Percentiles rank a stretch among this genome's conserved stretches.
Conservation (phyloP, 2,113 vertebrate species). For the Propithecus coquereli region DNA sequence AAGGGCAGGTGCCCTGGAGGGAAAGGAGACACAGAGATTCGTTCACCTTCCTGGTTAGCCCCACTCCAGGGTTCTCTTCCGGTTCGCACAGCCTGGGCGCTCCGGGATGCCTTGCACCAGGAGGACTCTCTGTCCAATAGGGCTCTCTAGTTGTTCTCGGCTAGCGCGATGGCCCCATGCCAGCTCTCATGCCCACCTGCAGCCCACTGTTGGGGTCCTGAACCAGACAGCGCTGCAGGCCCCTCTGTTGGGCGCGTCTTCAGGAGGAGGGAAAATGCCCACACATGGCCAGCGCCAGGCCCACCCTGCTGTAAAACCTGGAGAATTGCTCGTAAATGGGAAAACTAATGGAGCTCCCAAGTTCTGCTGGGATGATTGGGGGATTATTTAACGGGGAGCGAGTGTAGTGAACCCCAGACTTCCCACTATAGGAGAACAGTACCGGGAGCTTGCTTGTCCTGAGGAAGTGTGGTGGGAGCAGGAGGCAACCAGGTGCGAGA, state of each 20-base stretch:
- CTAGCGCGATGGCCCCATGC: accelerated
- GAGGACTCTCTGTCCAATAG: accelerated
- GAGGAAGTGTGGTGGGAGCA: neutral
- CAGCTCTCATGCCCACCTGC: neutral
- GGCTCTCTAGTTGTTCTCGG: neutral
- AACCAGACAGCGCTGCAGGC: neutral
- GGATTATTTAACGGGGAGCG: accelerated
- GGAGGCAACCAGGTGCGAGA: neutral
- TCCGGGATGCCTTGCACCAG: neutral
- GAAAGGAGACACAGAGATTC: neutral
- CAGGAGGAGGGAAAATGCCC: no score
- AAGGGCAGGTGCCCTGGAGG: neutral
- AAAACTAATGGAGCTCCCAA: neutral
- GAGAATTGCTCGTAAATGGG: neutral
- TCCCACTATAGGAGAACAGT: neutral
- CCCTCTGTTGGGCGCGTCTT: no score
- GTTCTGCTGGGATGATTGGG: neutral
- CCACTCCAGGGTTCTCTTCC: neutral
- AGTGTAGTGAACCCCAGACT: neutral
- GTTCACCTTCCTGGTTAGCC: no score
- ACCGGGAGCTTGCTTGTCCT: accelerated
- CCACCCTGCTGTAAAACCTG: no score
- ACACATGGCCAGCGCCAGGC: accelerated
- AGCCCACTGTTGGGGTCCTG: neutral
- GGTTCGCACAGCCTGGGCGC: accelerated